phyloP scores from a whole-genome alignment of 2,888 invertebrate genomes.

The Acleris literana region DNA sequence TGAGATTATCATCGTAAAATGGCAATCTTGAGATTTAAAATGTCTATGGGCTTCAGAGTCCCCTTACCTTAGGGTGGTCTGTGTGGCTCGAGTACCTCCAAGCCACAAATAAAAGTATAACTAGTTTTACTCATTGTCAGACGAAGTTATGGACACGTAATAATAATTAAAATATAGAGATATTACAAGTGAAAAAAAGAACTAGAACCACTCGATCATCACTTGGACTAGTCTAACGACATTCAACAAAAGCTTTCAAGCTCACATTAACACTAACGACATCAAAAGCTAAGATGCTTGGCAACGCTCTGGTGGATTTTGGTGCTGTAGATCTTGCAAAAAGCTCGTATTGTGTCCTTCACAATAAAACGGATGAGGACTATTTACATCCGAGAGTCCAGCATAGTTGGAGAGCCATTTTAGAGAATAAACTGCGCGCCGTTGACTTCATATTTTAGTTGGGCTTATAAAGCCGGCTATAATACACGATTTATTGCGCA shows the following conservation, averaged over 20 bases:
- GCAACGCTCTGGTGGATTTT: slow-evolving; percentile 19
- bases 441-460: slow-evolving; percentile 35
- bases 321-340: slow-evolving; percentile 19
- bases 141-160: too few species aligned
- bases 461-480: slow-evolving; percentile 19
- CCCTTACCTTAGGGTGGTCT: too few species aligned
- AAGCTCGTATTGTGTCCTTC: slow-evolving; percentile 31
- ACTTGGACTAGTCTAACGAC: not conserved
- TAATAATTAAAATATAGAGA: too few species aligned
- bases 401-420: slow-evolving; percentile 27
- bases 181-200: too few species aligned
- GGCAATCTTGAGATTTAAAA: too few species aligned
- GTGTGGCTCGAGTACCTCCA: too few species aligned
- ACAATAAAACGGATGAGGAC: slow-evolving; percentile 35
- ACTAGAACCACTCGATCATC: not conserved
- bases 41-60: too few species aligned
- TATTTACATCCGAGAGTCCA: slow-evolving; percentile 29
- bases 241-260: slow-evolving; percentile 4
- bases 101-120: too few species aligned
- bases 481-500: slow-evolving; percentile 27
- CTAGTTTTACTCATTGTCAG: too few species aligned
- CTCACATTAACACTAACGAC: slow-evolving; percentile 23
- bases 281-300: slow-evolving; percentile 18
- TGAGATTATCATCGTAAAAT: too few species aligned
- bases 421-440: slow-evolving; percentile 33